Evolutionary conservation across 2,797 vertebrate species (phyloP), one percentile per base, ranked within the genome.

Genomic region (Acipenser transmontanus): DNA sequence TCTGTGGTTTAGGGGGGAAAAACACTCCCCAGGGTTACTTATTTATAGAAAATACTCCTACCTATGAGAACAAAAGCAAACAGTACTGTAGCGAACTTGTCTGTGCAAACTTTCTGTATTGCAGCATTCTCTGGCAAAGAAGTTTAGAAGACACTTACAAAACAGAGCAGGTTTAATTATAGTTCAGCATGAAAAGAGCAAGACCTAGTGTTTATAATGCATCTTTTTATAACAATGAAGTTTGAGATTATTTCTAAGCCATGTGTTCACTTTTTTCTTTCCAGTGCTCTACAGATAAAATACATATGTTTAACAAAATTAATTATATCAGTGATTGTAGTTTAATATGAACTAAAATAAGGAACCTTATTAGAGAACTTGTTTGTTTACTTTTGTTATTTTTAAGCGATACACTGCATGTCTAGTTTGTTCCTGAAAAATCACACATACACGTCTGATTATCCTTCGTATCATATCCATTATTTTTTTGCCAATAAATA

Each of bases 381-480:
- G 34, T 34, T 34, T 34, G 54, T 1, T 57, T n/a, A 14, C 12
- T 57, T 2, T 57, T 57, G 12, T 61, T 61, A 10, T 61, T 10
- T 47, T 12, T 61, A 47, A 34, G 34, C 17, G 20, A 61, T 17
- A 47, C 60, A 34, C 17, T 6, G 14, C 50, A 49, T 12, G 48
- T 65, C 50, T 81, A 77, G 64, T 83, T 84, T 78, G 65, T 75
- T 75, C 73, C 82, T 78, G 81, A 85, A 72, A 78, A 78, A 72
- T 77, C 69, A 81, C 71, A 86, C 81, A 79, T 64, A 65, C 60
- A 69, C 50, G 62, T 65, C 59, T 20, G 69, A 70, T 69, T 70
- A 60, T 71, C 52, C 61, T 62, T 7, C 7, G 47, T 68, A 69
- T 66, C 69, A 68, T 59, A 49, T 61, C 56, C 34, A 51, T 7